A percentile compares a stretch with the other conserved stretches of the same genome.
Conservation (phyloP, 2,113 vertebrate species). For the Cheirogaleus medius region DNA sequence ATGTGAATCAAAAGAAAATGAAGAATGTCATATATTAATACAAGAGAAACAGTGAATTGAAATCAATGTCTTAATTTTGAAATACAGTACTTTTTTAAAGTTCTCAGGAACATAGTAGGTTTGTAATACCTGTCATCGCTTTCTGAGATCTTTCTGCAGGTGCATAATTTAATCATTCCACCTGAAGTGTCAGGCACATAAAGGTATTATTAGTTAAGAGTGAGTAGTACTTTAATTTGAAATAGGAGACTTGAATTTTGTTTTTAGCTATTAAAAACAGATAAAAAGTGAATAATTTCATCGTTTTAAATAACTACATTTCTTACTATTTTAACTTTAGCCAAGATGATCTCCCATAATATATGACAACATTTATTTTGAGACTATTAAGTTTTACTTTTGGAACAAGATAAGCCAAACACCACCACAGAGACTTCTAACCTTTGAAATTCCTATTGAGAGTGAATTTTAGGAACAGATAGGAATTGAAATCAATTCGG, state of each 20-base stretch:
- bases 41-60: conserved; percentile 59
- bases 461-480: not conserved
- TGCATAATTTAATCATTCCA: conserved; percentile 87
- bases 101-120: conserved; percentile 77
- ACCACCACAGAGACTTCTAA: not conserved
- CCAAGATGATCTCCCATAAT: conserved; percentile 45
- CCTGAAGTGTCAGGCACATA: conserved; percentile 81
- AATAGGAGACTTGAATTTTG: conserved; percentile 72
- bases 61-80: conserved; percentile 71
- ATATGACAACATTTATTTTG: not conserved
- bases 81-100: conserved; percentile 51
- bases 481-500: not conserved
- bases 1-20: conserved; percentile 38
- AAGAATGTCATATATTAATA: conserved; percentile 29
- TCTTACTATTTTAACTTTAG: conserved; percentile 51
- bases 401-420: conserved; percentile 39
- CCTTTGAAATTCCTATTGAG: not conserved
- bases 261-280: conserved; percentile 68
- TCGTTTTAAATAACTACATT: conserved; percentile 53
- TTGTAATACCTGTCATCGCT: conserved; percentile 81
- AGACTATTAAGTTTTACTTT: conserved; percentile 30
- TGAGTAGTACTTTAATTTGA: conserved; percentile 78
- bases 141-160: conserved; percentile 76
- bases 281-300: conserved; percentile 50
- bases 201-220: conserved; percentile 84